Percentiles rank a stretch among this genome's conserved stretches.
Evolutionary conservation across 2,888 invertebrate species (phyloP).

Genomic region (Xestia ashworthii): DNA sequence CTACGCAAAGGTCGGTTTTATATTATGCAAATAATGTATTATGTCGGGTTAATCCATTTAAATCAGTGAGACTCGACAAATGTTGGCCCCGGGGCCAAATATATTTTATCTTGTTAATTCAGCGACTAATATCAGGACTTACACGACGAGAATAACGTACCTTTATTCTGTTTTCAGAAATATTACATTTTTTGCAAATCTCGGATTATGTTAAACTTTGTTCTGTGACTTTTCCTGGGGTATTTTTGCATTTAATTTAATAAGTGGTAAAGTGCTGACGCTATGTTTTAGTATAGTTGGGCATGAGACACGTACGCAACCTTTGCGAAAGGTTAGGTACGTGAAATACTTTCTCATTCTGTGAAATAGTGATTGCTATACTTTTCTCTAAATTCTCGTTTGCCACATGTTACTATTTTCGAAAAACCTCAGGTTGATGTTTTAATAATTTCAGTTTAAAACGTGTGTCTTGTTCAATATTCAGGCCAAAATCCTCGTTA

Average conservation of each 20-base stretch:
- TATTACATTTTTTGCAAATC: slow-evolving; percentile 51
- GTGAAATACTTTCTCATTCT: not conserved
- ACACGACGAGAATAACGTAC: slow-evolving; percentile 35
- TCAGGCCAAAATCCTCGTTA: not conserved
- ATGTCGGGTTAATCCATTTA: slow-evolving; percentile 60
- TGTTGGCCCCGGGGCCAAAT: slow-evolving; percentile 49
- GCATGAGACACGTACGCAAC: not conserved
- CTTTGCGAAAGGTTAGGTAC: not conserved
- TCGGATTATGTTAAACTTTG: slow-evolving; percentile 44
- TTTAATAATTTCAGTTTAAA: not conserved
- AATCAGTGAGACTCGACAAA: slow-evolving; percentile 61
- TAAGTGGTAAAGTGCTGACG: slow-evolving; percentile 18
- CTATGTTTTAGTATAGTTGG: not conserved
- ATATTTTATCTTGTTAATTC: slow-evolving; percentile 66
- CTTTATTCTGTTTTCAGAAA: slow-evolving; percentile 45
- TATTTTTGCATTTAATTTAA: slow-evolving; percentile 18
- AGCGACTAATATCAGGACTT: slow-evolving; percentile 58
- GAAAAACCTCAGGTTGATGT: not conserved
- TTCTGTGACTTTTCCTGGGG: not conserved
- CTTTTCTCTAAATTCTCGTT: slow-evolving; percentile 1
- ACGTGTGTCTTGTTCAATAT: not conserved
- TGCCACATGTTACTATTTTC: not conserved
- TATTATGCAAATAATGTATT: slow-evolving; percentile 64
- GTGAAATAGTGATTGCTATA: not conserved
- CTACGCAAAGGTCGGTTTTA: slow-evolving; percentile 39